Percentiles rank a stretch among this genome's conserved stretches.
phyloP scores from a whole-genome alignment of 2,113 vertebrate species.

The Dipodomys spectabilis region DNA sequence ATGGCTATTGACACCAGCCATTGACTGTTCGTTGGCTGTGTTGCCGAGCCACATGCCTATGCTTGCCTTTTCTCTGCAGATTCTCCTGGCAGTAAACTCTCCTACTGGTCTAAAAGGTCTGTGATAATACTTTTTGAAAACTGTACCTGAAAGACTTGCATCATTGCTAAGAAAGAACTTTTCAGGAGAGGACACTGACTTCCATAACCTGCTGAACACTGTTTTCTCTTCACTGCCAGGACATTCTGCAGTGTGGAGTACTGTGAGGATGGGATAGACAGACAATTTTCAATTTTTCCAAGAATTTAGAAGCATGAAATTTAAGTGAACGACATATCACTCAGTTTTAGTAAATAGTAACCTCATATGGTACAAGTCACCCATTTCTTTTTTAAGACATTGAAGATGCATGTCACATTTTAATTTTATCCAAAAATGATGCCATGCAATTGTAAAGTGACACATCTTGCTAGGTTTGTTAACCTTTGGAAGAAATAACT shows the following conservation, averaged over 20 bases:
- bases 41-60: neutral
- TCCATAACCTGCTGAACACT: neutral
- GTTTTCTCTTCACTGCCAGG: neutral
- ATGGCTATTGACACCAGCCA: neutral
- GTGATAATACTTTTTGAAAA: no score
- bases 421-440: neutral
- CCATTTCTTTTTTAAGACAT: neutral
- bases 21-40: neutral
- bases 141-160: no score
- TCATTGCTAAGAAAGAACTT: neutral
- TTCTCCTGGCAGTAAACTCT: neutral
- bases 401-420: neutral
- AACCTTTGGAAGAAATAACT: neutral
- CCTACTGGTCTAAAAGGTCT: no score
- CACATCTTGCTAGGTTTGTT: neutral
- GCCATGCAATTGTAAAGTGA: neutral
- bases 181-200: neutral
- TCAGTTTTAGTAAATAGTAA: neutral
- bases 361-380: neutral
- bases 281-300: neutral
- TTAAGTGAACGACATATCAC: neutral
- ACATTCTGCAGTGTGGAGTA: neutral
- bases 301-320: neutral
- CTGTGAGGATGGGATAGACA: neutral
- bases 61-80: neutral